These are phyloP conservation scores for Lanius ludovicianus DNA, from an alignment of 2,113 vertebrate genomes.

Conservation along the genomic window DNA sequence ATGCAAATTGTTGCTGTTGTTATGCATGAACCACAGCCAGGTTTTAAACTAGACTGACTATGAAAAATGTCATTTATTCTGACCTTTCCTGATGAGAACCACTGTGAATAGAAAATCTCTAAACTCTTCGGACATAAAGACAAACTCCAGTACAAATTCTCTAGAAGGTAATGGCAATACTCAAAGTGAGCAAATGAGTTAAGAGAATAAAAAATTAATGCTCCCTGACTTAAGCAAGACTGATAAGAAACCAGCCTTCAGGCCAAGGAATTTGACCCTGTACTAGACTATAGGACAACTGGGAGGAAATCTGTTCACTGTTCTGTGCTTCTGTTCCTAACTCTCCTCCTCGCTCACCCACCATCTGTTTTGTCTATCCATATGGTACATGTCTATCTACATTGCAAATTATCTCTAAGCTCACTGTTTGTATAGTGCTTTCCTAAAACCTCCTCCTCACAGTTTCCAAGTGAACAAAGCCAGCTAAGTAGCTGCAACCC, in stretches of 20 bases:
- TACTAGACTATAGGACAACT: background rate
- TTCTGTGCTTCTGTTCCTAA: conserved; percentile 22
- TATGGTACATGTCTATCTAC: conserved; percentile 28
- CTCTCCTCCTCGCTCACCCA: background rate
- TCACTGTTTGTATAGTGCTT: background rate
- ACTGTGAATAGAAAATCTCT: conserved; percentile 35
- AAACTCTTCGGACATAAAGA: conserved; percentile 29
- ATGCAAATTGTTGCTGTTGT: conserved; percentile 65
- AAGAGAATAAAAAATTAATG: background rate
- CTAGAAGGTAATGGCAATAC: background rate
- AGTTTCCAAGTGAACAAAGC: background rate
- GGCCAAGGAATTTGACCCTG: background rate
- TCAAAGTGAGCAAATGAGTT: background rate
- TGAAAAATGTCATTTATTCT: conserved; percentile 53
- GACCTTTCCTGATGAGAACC: conserved; percentile 55
- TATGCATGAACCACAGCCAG: conserved; percentile 54
- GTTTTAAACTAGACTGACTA: conserved; percentile 51
- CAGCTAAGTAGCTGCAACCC: background rate
- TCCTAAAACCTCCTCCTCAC: background rate
- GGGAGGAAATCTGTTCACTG: conserved; percentile 7
- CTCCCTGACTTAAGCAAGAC: background rate
- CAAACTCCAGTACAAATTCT: conserved; percentile 30
- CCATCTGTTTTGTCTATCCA: conserved; percentile 44
- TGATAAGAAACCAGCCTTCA: background rate
- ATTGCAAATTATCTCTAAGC: conserved; percentile 19